Conservation (phyloP, 2,797 vertebrate genomes). For the Coracias cyanogaster region DNA sequence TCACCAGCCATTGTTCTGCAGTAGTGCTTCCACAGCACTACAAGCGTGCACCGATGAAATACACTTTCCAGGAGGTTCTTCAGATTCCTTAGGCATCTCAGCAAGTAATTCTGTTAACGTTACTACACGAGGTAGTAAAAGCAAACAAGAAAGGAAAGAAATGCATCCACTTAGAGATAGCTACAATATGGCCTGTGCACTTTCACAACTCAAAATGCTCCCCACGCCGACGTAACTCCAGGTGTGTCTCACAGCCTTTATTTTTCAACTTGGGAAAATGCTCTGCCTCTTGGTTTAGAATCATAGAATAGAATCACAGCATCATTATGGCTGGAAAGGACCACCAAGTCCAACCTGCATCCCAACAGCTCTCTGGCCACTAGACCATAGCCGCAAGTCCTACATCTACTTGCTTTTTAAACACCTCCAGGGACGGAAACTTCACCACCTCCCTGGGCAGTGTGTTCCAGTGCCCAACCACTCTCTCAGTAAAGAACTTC, state of each 20-base stretch:
- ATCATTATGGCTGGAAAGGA: too few species aligned
- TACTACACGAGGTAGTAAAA: not conserved
- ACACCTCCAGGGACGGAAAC: too few species aligned
- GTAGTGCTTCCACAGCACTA: not conserved
- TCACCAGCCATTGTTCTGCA: not conserved
- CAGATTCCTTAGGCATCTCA: not conserved
- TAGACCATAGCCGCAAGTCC: too few species aligned
- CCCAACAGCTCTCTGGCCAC: too few species aligned
- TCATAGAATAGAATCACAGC: too few species aligned
- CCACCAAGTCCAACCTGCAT: too few species aligned
- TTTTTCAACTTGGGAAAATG: not conserved
- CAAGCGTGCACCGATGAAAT: not conserved
- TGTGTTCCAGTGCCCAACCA: too few species aligned
- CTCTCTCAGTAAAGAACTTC: too few species aligned
- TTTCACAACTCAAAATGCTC: not conserved
- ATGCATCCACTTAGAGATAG: not conserved
- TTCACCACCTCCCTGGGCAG: too few species aligned
- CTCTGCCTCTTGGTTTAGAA: slow-evolving; percentile 33
- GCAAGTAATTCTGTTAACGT: not conserved
- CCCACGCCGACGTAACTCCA: fast-evolving
- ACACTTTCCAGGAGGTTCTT: not conserved
- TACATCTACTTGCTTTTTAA: too few species aligned
- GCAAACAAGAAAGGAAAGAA: not conserved
- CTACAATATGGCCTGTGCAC: not conserved
- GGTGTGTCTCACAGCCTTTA: not conserved